Evolutionary conservation across 2,113 vertebrate genomes (phyloP), one percentile per base, ranked within the genome.

Genomic region (Ibidorhyncha struthersii): DNA sequence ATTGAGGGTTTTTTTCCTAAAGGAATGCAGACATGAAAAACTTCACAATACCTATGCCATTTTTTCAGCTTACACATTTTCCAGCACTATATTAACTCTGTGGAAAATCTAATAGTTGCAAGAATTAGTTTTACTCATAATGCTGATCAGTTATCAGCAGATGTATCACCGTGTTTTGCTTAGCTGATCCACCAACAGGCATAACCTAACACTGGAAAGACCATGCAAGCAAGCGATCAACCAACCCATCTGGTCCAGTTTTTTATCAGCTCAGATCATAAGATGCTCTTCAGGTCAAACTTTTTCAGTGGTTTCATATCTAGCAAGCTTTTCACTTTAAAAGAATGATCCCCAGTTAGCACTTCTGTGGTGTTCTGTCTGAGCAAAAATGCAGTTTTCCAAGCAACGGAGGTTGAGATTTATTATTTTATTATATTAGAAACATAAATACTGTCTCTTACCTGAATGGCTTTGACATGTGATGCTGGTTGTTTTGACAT

Each of bases 381-480:
- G 29, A 93, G 66, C 43, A 55, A 62, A 90, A 94, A 65, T 36
- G 53, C 65, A 86, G 65, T 59, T 88, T 94, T 78, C 38, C 83
- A 93, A 92, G 83, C 47, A 81, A 92, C 40, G 69, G 70, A 92
- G 14, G 15, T 69, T 43, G 47, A 88, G 80, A 67, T 58, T 79
- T 92, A 72, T 71, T 86, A 92, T 73, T 90, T 96, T 43, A 58
- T 84, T 77, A 69, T 79, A 93, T 80, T 65, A 94, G 94, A 97
- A 97, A 95, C 34, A 80, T 92, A 98, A 98, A 98, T 94, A 86
- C 72, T 82, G 29, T 91, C 70, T 96, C 99, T 99, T 99, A 99
- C 99, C 99, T 99, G 99, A 95, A 99, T 99, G 98, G 99, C 98
- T 98, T 99, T 99, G 92, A 99, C 99, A 98, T 99, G 99, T 97